Evolutionary conservation across 2,797 vertebrate species (phyloP), one percentile per base, ranked within the genome.

Genomic region (Lepilemur septentrionalis): DNA sequence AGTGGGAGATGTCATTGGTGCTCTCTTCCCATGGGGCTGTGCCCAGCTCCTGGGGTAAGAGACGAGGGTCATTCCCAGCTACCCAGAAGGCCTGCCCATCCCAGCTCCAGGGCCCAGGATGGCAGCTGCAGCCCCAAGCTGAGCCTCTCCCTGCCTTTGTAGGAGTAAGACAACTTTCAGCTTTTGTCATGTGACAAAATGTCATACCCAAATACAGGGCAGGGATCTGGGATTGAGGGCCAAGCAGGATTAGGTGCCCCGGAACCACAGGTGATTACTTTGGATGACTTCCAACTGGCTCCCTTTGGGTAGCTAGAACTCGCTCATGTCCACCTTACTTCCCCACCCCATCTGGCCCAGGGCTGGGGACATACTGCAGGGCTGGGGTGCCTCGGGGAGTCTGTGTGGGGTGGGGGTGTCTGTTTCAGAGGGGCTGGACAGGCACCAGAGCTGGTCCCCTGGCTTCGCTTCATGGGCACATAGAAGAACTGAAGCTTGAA

Each of bases 401-500:
- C 97, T 13, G 91, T 3, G 11, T 89, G 84, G 7, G 30, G 38
- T 0, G 89, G 83, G 30, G 96, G 80, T 0, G 55, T 81, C 89
- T 94, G 97, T 86, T 63, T 94, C 17, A 2, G 57, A 28, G 94
- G 65, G 41, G 80, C 8, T 2, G 72, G 80, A 76, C 79, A 81
- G 91, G 89, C 2, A 2, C 81, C 15, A 4, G 93, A 23, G 81
- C 87, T 10, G 28, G 86, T 2, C 14, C 69, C 88, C 11, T 95
- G 97, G 98, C 98, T 99, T 93, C 99, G 99, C 98, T 98, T 99
- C 91, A 99, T 99, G 0, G 99, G 99, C 18, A 99, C 97, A 0
- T 99, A 99, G 98, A 99, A 99, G 96, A 99, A 99, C 97, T 99
- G 99, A 52, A 99, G 99, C 89, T 99, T 99, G 98, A 99, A 99